Evolutionary conservation across 1,140 invertebrate species (phyloP), one percentile per base, ranked within the genome.

Genomic region (Platyscapa corneri): DNA sequence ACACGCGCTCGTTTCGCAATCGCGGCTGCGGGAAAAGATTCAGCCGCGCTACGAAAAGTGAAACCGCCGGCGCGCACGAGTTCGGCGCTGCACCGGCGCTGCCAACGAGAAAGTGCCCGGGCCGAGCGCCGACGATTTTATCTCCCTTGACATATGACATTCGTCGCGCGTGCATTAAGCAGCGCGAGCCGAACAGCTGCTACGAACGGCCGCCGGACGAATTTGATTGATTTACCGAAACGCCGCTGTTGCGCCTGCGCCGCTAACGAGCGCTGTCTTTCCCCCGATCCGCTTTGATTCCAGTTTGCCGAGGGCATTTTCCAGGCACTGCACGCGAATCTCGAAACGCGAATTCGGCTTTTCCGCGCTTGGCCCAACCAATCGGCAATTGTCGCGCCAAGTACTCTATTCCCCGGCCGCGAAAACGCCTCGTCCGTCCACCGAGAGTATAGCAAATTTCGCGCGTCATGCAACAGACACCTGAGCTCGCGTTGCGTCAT

Each of bases 41-140:
- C 60, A 53, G 16, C 20, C 30, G 53, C 27, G 20, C 56, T 53
- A 20, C 78, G 84, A 86, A 86, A 86, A 86, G 84, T 86, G 84
- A 86, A 86, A 86, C 83, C 56, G 42, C 56, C 56, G 2, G 56
- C 23, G 56, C 23, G 3, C 23, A 27, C 5, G 23, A 60, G 20
- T 23, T 60, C 72, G 7, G 2, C n/a, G 64, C 12, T 30, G 12
- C 37, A 42, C 23, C 72, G 83, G 64, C 49, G 46, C 53, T 18
- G 76, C 56, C 56, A 23, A 5, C 78, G 53, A 46, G 64, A 72
- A 70, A 82, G 42, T 56, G 37, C 10, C 12, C 53, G 14, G 39
- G 14, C 42, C 6, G 42, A 46, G 42, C 12, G 6, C 12, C 8
- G 18, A 7, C 2, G 3, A 34, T 37, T 70, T 70, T 34, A 70